Base-by-base conservation (phyloP, 2,888 invertebrate genomes). In the Platerodrilus igneus region DNA sequence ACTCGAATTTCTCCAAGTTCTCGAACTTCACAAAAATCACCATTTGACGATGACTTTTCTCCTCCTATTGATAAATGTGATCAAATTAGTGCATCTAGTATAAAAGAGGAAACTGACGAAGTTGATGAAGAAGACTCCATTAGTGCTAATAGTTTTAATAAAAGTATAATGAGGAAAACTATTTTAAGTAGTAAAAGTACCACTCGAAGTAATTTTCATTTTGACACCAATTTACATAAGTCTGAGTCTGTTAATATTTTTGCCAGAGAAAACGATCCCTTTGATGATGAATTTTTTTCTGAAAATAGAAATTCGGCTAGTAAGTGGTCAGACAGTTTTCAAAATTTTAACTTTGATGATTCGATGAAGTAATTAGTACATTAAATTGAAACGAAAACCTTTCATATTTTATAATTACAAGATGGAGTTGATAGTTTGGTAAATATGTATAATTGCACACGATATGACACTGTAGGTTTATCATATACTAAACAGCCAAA, bases 201-300 rank as follows among this genome's bases (percentile, higher is more conserved):
- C 35, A 37, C 57, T 4, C 52, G 56, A 2, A 52, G 42, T 16
- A 54, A 35, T 27, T 33, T 57, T 29, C 46, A 57, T 21, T 48
- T 53, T 19, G 80, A 81, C 45, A 73, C 77, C 37, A 78, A 83
- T 57, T 79, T 89, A 29, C 86, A 86, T 58, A 91, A 91, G 66
- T 90, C 90, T 0, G 90, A 90, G 61, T 90, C 90, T 3, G 83
- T 90, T 5, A 90, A 91, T 66, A 92, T 92, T 56, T 92, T 92
- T 69, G 83, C 83, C 3, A 76, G 86, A 32, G 88, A 88, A 59
- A 78, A 78, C 27, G 91, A 92, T 69, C 92, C 92, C 1, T 92
- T 92, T 59, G 91, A 89, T 52, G 86, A 86, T 35, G 88, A 89
- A 52, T 91, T 91, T 68, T 92, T 92, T 61, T 20, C 21, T 0